Evolutionary conservation across 2,113 vertebrate species (phyloP), one percentile per base, ranked within the genome.

Genomic region (Rhinoderma darwinii): DNA sequence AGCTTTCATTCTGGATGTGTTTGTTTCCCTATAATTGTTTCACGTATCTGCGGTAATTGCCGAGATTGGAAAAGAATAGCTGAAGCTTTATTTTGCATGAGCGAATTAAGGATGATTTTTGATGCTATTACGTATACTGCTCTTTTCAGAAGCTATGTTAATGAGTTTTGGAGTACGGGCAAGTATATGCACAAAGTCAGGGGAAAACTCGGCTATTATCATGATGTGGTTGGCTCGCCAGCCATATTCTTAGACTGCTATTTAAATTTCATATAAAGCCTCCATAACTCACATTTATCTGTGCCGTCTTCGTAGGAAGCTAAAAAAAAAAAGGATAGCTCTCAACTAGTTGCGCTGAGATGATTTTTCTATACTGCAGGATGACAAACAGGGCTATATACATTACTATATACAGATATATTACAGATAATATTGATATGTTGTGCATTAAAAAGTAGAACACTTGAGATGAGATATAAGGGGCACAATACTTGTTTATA

Each of bases 11-110:
- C 56, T 30, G 68, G 37, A 50, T 59, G 22, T 73, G 83, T 43
- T 56, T 84, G 83, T 72, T 73, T 84, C 70, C 17, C 50, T 84
- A 74, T 84, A 73, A 72, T 74, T 84, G 83, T 74, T 84, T 74
- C 50, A 41, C 83, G 75, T 56, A 84, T 73, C 70, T 56, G 30
- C 41, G 11, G 61, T 83, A 83, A 83, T 68, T 72, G 81, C 63
- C n/a, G 50, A 83, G 63, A 59, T 72, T 68, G 44, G 20, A 68
- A 83, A 72, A 66, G 63, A 72, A 72, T 50, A 72, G 63, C 81
- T 51, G 41, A 70, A 51, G 44, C 79, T 63, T 68, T 83, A 72
- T 72, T 83, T 83, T 68, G 81, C 63, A 83, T 70, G 63, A 72
- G 81, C 44, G 44, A 83, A 83, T 83, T 68, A 72, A 51, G 81